Percentiles rank a stretch among this genome's conserved stretches.
phyloP scores from a whole-genome alignment of 2,113 vertebrate genomes.

The Pachyramphus minor region DNA sequence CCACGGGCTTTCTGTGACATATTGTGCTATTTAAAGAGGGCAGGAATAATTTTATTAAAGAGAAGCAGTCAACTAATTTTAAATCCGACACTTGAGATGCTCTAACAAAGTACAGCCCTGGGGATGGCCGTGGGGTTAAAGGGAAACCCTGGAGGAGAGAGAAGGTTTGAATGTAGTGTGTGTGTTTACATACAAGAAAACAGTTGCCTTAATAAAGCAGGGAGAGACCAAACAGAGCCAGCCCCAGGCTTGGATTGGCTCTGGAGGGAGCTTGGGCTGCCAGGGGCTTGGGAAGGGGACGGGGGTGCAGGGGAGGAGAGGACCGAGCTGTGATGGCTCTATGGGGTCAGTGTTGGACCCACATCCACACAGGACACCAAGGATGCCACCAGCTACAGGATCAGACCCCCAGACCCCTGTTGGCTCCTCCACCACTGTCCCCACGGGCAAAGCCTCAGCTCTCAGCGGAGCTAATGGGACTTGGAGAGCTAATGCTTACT shows the following conservation, averaged over 20 bases:
- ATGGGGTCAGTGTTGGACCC: neutral
- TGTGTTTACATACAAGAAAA: neutral
- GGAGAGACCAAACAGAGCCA: neutral
- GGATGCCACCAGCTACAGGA: neutral
- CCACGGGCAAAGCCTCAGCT: neutral
- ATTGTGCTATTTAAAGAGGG: slow-evolving; percentile 22
- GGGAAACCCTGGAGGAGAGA: neutral
- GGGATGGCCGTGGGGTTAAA: neutral
- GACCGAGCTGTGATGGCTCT: fast-evolving
- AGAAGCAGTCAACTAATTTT: neutral
- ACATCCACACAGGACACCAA: fast-evolving
- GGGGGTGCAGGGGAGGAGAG: fast-evolving
- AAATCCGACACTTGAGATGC: neutral
- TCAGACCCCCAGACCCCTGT: neutral
- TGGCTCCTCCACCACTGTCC: neutral
- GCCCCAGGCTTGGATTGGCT: neutral
- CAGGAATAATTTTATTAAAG: slow-evolving; percentile 32
- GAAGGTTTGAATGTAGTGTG: neutral
- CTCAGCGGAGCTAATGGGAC: slow-evolving; percentile 27
- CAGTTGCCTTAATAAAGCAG: neutral
- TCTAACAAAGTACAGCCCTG: neutral
- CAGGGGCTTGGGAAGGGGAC: neutral
- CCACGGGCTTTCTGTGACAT: neutral
- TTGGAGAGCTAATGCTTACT: slow-evolving; percentile 65
- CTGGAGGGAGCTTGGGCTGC: neutral